Conservation (phyloP, 2,113 vertebrate genomes). For the Hystrix cristata region DNA sequence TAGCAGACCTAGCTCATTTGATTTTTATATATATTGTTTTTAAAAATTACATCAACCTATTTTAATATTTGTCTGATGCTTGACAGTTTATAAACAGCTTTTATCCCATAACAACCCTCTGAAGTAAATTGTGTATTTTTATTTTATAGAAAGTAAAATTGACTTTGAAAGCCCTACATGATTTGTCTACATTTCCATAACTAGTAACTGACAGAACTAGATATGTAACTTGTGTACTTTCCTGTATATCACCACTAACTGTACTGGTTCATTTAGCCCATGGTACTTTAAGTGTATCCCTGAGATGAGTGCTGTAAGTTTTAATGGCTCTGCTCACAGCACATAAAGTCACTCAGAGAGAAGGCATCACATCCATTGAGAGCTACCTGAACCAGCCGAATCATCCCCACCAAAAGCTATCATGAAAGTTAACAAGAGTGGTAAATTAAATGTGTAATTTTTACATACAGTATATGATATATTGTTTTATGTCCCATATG, state of each 20-base stretch:
- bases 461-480: neutral
- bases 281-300: neutral
- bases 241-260: fast-evolving
- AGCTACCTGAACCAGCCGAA: neutral
- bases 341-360: neutral
- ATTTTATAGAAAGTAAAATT: neutral
- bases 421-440: neutral
- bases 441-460: neutral
- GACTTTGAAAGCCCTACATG: neutral
- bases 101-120: neutral
- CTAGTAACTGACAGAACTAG: neutral
- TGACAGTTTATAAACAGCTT: neutral
- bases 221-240: neutral
- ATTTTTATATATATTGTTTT: neutral
- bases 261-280: fast-evolving
- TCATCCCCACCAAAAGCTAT: neutral
- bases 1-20: neutral
- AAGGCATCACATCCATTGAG: neutral
- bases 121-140: neutral
- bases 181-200: neutral
- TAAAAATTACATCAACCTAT: neutral
- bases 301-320: neutral
- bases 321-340: neutral
- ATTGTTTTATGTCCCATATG: neutral
- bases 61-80: neutral